Base-by-base conservation (phyloP, 2,888 invertebrate genomes). In the Uloborus plumipes region DNA sequence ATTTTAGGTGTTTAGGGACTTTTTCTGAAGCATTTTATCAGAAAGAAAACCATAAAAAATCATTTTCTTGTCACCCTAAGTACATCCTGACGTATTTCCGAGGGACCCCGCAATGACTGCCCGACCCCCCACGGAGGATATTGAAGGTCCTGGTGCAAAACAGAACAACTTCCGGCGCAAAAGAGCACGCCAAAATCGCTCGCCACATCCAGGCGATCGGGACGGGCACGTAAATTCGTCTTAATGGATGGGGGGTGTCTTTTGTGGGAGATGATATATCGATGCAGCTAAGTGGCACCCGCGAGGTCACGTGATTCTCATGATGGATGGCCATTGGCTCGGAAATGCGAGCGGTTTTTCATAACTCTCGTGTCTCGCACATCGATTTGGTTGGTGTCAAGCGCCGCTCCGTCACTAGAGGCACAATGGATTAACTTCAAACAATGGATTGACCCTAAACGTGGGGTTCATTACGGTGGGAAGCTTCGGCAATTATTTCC, bases 261-360 rank as follows among this genome's bases (percentile, higher is more conserved):
- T 58, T 75, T 55, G 31, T 49, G 62, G 16, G 67, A 55, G 73
- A 73, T 69, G 73, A 80, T 80, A 67, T 67, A 73, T 72, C 61
- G 59, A 50, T 26, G 26, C 62, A 55, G 51, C 9, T 74, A 61
- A 62, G 53, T 65, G 69, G 50, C 67, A 58, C 26, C 31, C 59
- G 1, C 9, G 20, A 59, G 58, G 73, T 80, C 79, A 73, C 79
- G 79, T 80, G 73, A 73, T 22, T 18, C 49, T 39, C 31, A 39
- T 62, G 69, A 80, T 72, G 59, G 55, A 73, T 73, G 31, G 55
- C 22, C 61, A 47, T 20, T 49, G 18, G 49, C 22, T 31, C 50
- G 71, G 65, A 71, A 62, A 26, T 20, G 13, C 65, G 62, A 26
- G 14, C 15, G 59, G 15, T 61, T 72, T 61, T 72, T 50, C 53